Evolutionary conservation across 2,888 invertebrate genomes (phyloP).

Genomic region (Agriopis aurantiaria): DNA sequence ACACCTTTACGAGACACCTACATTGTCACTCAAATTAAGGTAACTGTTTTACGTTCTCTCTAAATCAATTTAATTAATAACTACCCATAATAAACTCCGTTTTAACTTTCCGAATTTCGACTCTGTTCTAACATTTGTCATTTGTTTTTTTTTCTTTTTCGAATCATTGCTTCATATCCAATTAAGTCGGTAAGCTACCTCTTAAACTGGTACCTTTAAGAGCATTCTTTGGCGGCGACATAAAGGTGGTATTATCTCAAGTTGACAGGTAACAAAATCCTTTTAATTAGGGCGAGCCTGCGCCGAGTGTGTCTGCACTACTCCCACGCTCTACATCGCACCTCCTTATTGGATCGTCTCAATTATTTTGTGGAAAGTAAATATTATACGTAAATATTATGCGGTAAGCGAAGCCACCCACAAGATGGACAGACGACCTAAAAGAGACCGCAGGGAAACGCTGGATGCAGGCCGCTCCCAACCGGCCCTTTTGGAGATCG

Average conservation of each 20-base stretch:
- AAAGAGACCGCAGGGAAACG: no score
- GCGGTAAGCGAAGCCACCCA: no score
- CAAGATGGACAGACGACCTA: no score
- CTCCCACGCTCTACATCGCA: slow-evolving; percentile 64
- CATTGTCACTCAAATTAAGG: slow-evolving; percentile 40
- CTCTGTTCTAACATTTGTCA: slow-evolving; percentile 30
- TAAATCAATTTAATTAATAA: slow-evolving; percentile 42
- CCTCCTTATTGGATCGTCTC: slow-evolving; percentile 53
- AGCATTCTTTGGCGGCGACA: slow-evolving; percentile 57
- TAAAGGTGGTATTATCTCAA: slow-evolving; percentile 77
- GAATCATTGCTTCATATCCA: slow-evolving; percentile 34
- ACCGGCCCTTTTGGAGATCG: no score
- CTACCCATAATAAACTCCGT: slow-evolving; percentile 21
- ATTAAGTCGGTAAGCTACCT: slow-evolving; percentile 38
- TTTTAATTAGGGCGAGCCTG: slow-evolving; percentile 76
- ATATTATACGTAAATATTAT: no score
- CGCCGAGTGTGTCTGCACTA: slow-evolving; percentile 54
- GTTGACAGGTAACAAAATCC: slow-evolving; percentile 85
- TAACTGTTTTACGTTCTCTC: slow-evolving; percentile 36
- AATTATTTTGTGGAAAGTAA: slow-evolving; percentile 12
- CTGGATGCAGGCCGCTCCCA: no score
- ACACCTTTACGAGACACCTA: slow-evolving; percentile 41
- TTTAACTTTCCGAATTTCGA: slow-evolving; percentile 34
- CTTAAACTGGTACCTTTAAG: slow-evolving; percentile 15
- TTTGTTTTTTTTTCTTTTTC: no score